Evolutionary conservation across 2,888 invertebrate genomes (phyloP), one percentile per base, ranked within the genome.

Genomic region (Lasioglossum lativentre): DNA sequence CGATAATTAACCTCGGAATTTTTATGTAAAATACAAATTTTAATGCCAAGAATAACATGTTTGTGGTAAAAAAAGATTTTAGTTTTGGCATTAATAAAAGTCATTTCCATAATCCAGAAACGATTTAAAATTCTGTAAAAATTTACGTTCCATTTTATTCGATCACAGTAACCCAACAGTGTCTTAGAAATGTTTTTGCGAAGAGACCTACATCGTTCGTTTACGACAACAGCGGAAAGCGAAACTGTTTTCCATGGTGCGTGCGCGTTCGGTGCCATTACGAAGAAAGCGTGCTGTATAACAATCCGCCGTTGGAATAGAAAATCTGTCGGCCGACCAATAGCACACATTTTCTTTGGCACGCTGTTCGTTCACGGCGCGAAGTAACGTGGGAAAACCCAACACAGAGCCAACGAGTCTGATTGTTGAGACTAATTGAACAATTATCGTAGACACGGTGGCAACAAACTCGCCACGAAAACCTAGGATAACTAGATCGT

Each of bases 281-380:
- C 74, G 86, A 90, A 90, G 90, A 90, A 90, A 90, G 90, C 83
- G 86, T 75, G 78, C 23, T 77, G 75, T 79, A 73, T 63, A 87
- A 86, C 80, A 73, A 82, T 79, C 74, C 45, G 82, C 73, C 75
- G 38, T 40, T 86, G 56, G 80, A 84, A 89, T 87, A 81, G 89
- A 90, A 88, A 88, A 89, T 40, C 40, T 19, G 70, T 34, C 40
- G 27, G 59, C 27, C 27, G 56, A 27, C 59, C 75, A 82, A 77
- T 80, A 76, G 38, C 80, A 70, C 80, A 47, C 30, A 74, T 85
- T 85, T 85, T 76, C 78, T 66, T 73, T 71, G 68, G n/a, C 56
- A 45, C 80, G 52, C 42, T 34, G 3, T 42, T 27, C 6, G 66
- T 23, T 23, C 45, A 0, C 63, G 12, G 23, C 30, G 40, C 16